Evolutionary conservation across 2,113 vertebrate species (phyloP).

Genomic region (Bungarus multicinctus): DNA sequence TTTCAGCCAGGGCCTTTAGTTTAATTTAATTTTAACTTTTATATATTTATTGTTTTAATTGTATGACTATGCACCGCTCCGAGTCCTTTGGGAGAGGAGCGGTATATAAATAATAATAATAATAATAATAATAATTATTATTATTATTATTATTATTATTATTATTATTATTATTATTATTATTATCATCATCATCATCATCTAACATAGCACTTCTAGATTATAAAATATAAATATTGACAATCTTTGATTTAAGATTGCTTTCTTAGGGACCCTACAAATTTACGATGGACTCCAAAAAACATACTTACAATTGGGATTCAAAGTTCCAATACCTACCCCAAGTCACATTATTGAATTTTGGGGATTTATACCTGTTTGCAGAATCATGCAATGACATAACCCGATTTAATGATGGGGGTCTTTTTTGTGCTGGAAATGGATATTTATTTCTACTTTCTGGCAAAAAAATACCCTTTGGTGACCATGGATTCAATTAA

Average conservation of each 20-base stretch:
- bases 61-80: too few species aligned
- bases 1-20: too few species aligned
- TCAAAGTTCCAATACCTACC: neutral
- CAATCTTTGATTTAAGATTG: neutral
- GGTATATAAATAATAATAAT: too few species aligned
- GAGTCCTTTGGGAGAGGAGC: too few species aligned
- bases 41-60: too few species aligned
- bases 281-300: neutral
- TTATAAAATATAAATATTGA: neutral
- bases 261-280: neutral
- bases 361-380: neutral
- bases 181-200: too few species aligned
- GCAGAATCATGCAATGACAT: neutral
- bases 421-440: neutral
- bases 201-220: too few species aligned
- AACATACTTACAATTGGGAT: neutral
- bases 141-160: too few species aligned
- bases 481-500: neutral
- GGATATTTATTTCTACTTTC: neutral
- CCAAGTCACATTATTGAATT: neutral
- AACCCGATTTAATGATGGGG: neutral
- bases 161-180: too few species aligned
- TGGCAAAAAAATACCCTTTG: neutral
- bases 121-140: too few species aligned
- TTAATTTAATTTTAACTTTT: too few species aligned